These are phyloP conservation scores for Chascanopsetta lugubris DNA, from an alignment of 2,113 vertebrate genomes.

Conservation along the genomic window DNA sequence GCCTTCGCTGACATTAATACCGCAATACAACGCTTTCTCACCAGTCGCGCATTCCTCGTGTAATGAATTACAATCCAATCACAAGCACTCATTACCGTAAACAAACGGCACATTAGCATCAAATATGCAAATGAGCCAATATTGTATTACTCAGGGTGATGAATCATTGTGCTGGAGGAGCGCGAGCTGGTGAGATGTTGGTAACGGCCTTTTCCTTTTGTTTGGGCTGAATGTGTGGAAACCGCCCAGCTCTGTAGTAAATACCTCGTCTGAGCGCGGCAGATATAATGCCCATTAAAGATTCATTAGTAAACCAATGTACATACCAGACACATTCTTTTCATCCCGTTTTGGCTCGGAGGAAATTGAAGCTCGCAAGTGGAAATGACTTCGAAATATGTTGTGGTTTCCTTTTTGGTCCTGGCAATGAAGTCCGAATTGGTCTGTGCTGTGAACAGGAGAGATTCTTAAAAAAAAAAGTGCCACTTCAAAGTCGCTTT, in stretches of 20 bases:
- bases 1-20: slow-evolving; percentile 19
- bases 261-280: slow-evolving; percentile 30
- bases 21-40: slow-evolving; percentile 5
- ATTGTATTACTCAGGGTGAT: slow-evolving; percentile 53
- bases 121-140: slow-evolving; percentile 51
- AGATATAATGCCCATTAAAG: slow-evolving; percentile 56
- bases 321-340: slow-evolving; percentile 38
- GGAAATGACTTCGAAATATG: slow-evolving; percentile 24
- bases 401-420: background rate
- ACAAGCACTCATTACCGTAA: slow-evolving; percentile 61
- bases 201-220: slow-evolving; percentile 31
- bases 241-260: slow-evolving; percentile 16
- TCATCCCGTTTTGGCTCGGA: slow-evolving; percentile 46
- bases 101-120: slow-evolving; percentile 69
- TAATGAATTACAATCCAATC: slow-evolving; percentile 69
- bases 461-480: no score
- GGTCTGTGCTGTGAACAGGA: slow-evolving; percentile 6
- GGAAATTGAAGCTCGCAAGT: slow-evolving; percentile 20
- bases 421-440: slow-evolving; percentile 45
- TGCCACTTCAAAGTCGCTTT: no score
- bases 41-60: slow-evolving; percentile 31
- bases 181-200: slow-evolving; percentile 20
- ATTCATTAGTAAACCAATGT: slow-evolving; percentile 57
- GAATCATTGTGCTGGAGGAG: slow-evolving; percentile 37
- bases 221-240: slow-evolving; percentile 18